Conservation (phyloP, 2,888 invertebrate species). For the Xylota sylvarum region DNA sequence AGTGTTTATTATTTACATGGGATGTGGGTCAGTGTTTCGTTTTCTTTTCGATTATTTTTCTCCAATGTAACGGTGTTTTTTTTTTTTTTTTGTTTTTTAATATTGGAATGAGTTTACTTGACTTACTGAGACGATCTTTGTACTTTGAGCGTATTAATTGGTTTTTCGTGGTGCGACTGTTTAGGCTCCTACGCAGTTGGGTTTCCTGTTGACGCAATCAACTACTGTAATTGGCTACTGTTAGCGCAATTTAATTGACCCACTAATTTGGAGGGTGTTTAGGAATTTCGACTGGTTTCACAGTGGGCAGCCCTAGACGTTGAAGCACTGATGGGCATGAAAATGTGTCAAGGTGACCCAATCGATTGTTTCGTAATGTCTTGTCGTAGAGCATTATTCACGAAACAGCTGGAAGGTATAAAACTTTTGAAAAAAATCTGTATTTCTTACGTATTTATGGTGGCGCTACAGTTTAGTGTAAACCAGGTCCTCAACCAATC, state of each 20-base stretch:
- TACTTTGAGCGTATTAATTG: conserved; percentile 34
- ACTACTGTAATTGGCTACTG: conserved; percentile 38
- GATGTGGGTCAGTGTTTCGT: conserved; percentile 65
- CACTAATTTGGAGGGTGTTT: conserved; percentile 15
- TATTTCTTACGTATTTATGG: too few species aligned
- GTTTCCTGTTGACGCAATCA: conserved; percentile 43
- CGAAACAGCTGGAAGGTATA: too few species aligned
- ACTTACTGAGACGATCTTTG: conserved; percentile 12
- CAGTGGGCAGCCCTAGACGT: neutral
- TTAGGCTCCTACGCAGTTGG: conserved; percentile 42
- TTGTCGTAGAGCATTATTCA: neutral
- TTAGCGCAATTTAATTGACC: conserved; percentile 54
- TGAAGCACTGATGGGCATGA: neutral
- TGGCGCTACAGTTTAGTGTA: too few species aligned
- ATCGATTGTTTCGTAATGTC: neutral
- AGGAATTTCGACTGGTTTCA: neutral
- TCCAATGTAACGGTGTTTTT: conserved; percentile 38
- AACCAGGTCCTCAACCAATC: too few species aligned
- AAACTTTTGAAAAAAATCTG: too few species aligned
- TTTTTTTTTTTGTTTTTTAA: conserved; percentile 13
- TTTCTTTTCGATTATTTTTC: conserved; percentile 7
- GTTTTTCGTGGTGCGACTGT: conserved; percentile 36
- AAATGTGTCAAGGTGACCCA: conserved; percentile 34
- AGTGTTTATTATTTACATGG: conserved; percentile 29
- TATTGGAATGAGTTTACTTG: neutral